phyloP scores from a whole-genome alignment of 2,797 vertebrate genomes.

The Hydrocynus forskahlii region DNA sequence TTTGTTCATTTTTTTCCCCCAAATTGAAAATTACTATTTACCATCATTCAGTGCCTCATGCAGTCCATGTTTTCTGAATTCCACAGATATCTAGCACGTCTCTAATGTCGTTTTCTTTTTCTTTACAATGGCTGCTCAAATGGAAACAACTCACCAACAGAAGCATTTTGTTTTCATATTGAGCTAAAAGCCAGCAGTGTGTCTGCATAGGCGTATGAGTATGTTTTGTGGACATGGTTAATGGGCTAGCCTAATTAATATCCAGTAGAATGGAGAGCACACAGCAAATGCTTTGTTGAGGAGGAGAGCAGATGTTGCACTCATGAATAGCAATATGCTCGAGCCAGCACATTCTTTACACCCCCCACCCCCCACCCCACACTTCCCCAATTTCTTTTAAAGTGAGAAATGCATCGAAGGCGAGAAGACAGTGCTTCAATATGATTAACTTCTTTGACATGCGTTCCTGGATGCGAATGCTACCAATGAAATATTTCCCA shows the following conservation, averaged over 20 bases:
- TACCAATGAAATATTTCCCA: conserved; percentile 12
- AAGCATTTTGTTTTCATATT: not conserved
- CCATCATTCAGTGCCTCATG: not conserved
- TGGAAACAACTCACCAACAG: not conserved
- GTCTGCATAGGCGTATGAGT: not conserved
- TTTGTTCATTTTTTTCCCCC: not conserved
- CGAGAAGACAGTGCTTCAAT: not conserved
- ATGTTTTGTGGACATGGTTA: not conserved
- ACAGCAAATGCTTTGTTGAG: conserved; percentile 8
- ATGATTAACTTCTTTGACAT: conserved; percentile 27
- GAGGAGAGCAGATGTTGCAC: conserved; percentile 23
- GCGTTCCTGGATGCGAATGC: not conserved
- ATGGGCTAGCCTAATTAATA: conserved; percentile 16
- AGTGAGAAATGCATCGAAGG: conserved; percentile 1
- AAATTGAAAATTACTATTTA: conserved; percentile 24
- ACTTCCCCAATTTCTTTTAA: not conserved
- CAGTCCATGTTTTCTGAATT: conserved; percentile 13
- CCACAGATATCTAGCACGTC: not conserved
- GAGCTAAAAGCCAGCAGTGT: not conserved
- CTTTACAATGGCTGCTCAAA: not conserved
- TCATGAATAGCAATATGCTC: not conserved
- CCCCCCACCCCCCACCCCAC: no score
- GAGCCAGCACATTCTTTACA: conserved; percentile 3
- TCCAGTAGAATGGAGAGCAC: not conserved
- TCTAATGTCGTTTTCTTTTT: not conserved